A percentile compares a stretch with the other conserved stretches of the same genome.
Evolutionary conservation across 2,113 vertebrate species (phyloP).

Genomic region (Caranx ignobilis): DNA sequence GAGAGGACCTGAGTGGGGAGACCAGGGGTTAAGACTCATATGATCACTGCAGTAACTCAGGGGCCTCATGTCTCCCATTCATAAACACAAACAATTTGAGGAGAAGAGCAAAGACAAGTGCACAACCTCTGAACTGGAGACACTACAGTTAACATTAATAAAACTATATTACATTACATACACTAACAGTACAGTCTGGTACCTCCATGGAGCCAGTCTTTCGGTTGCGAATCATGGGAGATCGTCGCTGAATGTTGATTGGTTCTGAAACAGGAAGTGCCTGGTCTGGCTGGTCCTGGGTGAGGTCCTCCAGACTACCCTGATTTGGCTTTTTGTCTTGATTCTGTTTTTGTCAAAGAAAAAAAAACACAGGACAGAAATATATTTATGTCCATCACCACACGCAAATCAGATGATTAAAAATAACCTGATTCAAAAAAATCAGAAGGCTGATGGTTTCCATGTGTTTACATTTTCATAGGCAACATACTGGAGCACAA

Average conservation of each 20-base stretch:
- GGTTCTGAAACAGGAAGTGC: conserved; percentile 83
- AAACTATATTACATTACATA: not conserved
- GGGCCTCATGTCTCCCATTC: conserved; percentile 8
- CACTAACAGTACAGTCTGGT: not conserved
- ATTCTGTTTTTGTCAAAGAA: conserved; percentile 83
- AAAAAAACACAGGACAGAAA: not conserved
- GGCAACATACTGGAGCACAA: too few species aligned
- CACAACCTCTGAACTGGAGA: not conserved
- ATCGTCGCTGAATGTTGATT: conserved; percentile 85
- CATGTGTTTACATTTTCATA: too few species aligned
- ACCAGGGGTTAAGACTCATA: conserved; percentile 36
- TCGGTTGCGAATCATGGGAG: conserved; percentile 89
- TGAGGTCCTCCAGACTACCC: conserved; percentile 92
- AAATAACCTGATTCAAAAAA: too few species aligned
- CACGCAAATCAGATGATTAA: too few species aligned
- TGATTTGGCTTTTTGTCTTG: conserved; percentile 91
- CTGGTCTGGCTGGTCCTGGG: conserved; percentile 87
- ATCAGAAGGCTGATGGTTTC: too few species aligned
- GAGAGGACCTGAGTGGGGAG: conserved; percentile 90
- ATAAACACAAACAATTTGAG: not conserved
- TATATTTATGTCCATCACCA: not conserved
- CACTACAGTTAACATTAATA: not conserved
- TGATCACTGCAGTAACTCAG: not conserved
- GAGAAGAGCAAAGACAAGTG: not conserved
- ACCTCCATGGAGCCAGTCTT: conserved; percentile 99